Conservation (phyloP, 2,888 invertebrate species). For the Cartodere bifasciata region DNA sequence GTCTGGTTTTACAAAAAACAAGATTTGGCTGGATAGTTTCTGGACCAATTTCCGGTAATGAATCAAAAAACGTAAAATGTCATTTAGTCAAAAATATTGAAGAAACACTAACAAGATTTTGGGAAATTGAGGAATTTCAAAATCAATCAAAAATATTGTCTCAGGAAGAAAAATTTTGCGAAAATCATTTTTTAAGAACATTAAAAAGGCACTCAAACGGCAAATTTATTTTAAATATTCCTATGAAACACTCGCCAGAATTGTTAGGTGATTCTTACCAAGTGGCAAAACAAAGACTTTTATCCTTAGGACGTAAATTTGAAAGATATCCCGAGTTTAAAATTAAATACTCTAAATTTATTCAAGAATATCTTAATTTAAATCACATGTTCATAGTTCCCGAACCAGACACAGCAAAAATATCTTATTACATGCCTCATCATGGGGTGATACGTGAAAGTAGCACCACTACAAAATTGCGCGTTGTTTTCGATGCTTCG, state of each 20-base stretch:
- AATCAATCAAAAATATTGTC: conserved; percentile 4
- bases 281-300: conserved; percentile 12
- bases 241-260: conserved; percentile 11
- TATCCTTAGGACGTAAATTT: conserved; percentile 14
- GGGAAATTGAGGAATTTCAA: conserved; percentile 14
- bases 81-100: conserved; percentile 8
- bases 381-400: conserved; percentile 14
- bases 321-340: conserved; percentile 11
- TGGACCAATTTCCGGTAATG: conserved; percentile 6
- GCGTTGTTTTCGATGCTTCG: conserved; percentile 9
- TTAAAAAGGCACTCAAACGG: conserved; percentile 9
- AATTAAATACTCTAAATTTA: conserved; percentile 15
- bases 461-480: conserved; percentile 5
- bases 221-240: conserved; percentile 14
- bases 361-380: conserved; percentile 15
- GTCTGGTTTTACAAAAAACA: conserved; percentile 14
- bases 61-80: conserved; percentile 1
- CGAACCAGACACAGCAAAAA: conserved; percentile 1
- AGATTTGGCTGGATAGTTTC: conserved; percentile 15
- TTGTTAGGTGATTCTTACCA: conserved; percentile 8
- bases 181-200: conserved; percentile 15
- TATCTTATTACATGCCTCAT: conserved; percentile 13
- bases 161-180: conserved; percentile 13
- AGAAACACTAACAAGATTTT: conserved; percentile 11
- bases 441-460: conserved; percentile 12